Conservation (phyloP, 1,140 invertebrate genomes). For the Bombus superbus region DNA sequence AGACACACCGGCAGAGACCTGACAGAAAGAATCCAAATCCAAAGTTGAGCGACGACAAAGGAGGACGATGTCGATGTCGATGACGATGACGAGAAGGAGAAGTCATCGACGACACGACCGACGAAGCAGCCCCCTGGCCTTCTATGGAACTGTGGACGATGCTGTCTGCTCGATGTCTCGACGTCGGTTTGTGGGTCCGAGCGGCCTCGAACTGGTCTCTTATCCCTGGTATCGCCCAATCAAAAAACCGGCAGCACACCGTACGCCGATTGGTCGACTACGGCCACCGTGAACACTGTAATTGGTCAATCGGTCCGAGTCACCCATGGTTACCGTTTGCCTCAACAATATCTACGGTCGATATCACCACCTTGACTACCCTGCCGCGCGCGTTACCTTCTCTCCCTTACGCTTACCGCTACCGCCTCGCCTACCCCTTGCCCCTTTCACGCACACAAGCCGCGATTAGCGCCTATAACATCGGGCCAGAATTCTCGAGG, state of each 20-base stretch:
- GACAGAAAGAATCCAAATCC: slow-evolving; percentile 63
- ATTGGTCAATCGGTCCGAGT: slow-evolving; percentile 78
- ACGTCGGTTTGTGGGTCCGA: slow-evolving; percentile 75
- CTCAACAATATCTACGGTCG: slow-evolving; percentile 81
- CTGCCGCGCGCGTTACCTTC: slow-evolving; percentile 32
- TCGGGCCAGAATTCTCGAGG: slow-evolving; percentile 56
- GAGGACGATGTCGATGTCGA: slow-evolving; percentile 6
- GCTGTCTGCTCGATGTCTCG: slow-evolving; percentile 74
- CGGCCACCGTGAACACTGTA: slow-evolving; percentile 78
- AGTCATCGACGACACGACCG: slow-evolving; percentile 12
- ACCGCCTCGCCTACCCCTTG: not conserved
- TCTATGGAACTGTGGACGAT: slow-evolving; percentile 40
- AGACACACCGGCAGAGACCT: slow-evolving; percentile 7
- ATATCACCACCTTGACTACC: slow-evolving; percentile 73
- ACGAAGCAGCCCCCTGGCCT: slow-evolving; percentile 22
- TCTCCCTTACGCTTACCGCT: slow-evolving; percentile 20
- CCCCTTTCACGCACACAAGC: slow-evolving; percentile 24
- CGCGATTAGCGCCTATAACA: slow-evolving; percentile 65
- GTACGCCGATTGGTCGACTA: slow-evolving; percentile 75
- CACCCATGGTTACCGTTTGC: slow-evolving; percentile 81
- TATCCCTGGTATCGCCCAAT: slow-evolving; percentile 81
- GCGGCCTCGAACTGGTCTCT: slow-evolving; percentile 80
- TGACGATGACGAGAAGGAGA: not conserved
- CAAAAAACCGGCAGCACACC: slow-evolving; percentile 78
- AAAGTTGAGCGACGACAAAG: slow-evolving; percentile 3